Conservation (phyloP, 2,888 invertebrate genomes). For the Chironomus riparius region DNA sequence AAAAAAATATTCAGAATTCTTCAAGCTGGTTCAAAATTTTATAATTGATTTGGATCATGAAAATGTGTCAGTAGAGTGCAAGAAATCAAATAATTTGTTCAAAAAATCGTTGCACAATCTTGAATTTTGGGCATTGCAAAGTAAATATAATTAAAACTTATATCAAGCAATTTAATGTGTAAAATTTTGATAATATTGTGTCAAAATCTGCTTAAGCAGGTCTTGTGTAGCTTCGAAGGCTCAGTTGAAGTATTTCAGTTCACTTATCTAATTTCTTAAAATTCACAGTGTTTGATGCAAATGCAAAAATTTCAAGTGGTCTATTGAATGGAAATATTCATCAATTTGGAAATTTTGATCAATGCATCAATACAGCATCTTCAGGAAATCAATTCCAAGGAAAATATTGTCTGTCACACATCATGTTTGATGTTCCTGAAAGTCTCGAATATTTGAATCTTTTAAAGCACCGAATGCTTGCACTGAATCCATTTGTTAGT, state of each 20-base stretch:
- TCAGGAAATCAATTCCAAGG: slow-evolving; percentile 37
- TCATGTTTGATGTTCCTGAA: slow-evolving; percentile 48
- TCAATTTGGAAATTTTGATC: slow-evolving; percentile 50
- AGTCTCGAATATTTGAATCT: slow-evolving; percentile 43
- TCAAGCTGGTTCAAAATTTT: neutral
- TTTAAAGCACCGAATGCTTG: slow-evolving; percentile 46
- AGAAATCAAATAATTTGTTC: neutral
- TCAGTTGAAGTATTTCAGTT: no score
- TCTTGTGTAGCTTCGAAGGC: no score
- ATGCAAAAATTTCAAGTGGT: slow-evolving; percentile 48
- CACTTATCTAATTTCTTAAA: no score
- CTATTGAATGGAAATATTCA: slow-evolving; percentile 49
- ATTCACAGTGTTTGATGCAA: slow-evolving; percentile 27
- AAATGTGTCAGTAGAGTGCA: neutral
- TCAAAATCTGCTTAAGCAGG: no score
- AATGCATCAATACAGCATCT: slow-evolving; percentile 36
- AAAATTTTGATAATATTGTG: no score
- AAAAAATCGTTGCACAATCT: slow-evolving; percentile 28
- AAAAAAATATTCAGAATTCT: neutral
- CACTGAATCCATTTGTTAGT: slow-evolving; percentile 54
- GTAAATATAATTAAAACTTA: slow-evolving; percentile 27
- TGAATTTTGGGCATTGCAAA: slow-evolving; percentile 30
- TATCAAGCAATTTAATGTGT: no score
- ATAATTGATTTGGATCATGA: neutral
- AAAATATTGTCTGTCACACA: slow-evolving; percentile 55